Percentiles rank a stretch among this genome's conserved stretches.
Evolutionary conservation across 1,140 invertebrate species (phyloP).

Genomic region (Anoplophora glabripennis): DNA sequence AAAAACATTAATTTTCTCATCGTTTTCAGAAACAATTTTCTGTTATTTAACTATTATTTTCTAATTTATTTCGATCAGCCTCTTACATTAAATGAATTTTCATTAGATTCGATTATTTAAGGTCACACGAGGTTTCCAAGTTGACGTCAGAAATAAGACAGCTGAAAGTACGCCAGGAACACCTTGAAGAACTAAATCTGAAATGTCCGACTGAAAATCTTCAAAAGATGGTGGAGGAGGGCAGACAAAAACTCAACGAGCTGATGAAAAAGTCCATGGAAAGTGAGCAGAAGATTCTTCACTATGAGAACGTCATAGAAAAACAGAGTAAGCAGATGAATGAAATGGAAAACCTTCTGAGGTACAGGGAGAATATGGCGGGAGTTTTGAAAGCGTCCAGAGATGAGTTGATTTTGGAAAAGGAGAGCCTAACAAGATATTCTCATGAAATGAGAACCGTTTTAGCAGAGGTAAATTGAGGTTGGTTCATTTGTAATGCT

Average conservation of each 20-base stretch:
- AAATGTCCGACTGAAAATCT: conserved; percentile 31
- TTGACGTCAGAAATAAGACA: conserved; percentile 28
- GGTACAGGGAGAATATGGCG: conserved; percentile 39
- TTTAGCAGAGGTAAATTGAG: conserved; percentile 33
- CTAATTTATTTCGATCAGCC: no score
- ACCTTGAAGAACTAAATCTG: conserved; percentile 34
- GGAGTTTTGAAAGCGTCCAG: conserved; percentile 40
- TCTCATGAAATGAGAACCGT: conserved; percentile 35
- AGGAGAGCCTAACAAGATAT: conserved; percentile 40
- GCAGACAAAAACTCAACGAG: conserved; percentile 30
- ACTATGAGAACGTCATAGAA: conserved; percentile 35
- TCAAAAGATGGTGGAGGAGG: conserved; percentile 31
- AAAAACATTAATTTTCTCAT: no score
- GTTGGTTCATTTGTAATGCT: not conserved
- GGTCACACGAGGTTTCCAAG: conserved; percentile 27
- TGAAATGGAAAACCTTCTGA: conserved; percentile 40
- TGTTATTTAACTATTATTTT: no score
- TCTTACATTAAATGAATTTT: no score
- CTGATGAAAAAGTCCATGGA: conserved; percentile 36
- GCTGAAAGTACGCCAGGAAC: conserved; percentile 33
- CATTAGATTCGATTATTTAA: conserved; percentile 19
- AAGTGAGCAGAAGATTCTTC: conserved; percentile 37
- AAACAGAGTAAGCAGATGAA: conserved; percentile 36
- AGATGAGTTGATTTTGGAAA: conserved; percentile 39
- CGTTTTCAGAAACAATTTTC: no score